These are phyloP conservation scores for Drosophila murphyi DNA, from an alignment of 1,140 invertebrate genomes.

Conservation along the genomic window DNA sequence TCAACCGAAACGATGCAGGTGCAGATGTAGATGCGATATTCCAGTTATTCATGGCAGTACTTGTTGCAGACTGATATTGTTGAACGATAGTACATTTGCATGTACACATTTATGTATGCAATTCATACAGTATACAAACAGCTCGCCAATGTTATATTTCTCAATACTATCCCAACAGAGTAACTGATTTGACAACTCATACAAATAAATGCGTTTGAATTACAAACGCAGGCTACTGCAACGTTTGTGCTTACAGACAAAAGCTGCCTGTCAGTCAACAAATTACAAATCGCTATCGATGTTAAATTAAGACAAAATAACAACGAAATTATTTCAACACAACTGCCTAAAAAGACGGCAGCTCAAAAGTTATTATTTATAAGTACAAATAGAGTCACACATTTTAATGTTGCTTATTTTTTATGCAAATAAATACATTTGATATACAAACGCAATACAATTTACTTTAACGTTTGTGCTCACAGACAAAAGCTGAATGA, in stretches of 20 bases:
- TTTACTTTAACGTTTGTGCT: not conserved
- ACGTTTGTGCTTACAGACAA: too few relatives aligned
- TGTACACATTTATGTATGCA: not conserved
- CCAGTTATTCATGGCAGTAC: not conserved
- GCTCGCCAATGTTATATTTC: not conserved
- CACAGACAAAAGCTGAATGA: conserved; percentile 15
- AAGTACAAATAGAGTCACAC: too few relatives aligned
- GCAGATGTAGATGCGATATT: not conserved
- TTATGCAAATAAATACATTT: not conserved
- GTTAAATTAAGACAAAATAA: too few relatives aligned
- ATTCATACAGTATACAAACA: not conserved
- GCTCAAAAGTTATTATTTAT: too few relatives aligned
- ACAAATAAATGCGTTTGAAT: too few relatives aligned
- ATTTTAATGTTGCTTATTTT: not conserved
- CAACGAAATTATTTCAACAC: too few relatives aligned
- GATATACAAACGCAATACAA: conserved; percentile 4
- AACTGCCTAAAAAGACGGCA: too few relatives aligned
- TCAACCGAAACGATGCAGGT: conserved; percentile 31
- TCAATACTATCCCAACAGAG: too few relatives aligned
- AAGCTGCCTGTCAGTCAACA: too few relatives aligned
- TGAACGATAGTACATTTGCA: not conserved
- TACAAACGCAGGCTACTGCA: too few relatives aligned
- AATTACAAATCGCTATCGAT: too few relatives aligned
- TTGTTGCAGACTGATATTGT: not conserved
- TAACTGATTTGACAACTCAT: too few relatives aligned